phyloP scores from a whole-genome alignment of 2,797 vertebrate species.

The Poeciliopsis presidionis region DNA sequence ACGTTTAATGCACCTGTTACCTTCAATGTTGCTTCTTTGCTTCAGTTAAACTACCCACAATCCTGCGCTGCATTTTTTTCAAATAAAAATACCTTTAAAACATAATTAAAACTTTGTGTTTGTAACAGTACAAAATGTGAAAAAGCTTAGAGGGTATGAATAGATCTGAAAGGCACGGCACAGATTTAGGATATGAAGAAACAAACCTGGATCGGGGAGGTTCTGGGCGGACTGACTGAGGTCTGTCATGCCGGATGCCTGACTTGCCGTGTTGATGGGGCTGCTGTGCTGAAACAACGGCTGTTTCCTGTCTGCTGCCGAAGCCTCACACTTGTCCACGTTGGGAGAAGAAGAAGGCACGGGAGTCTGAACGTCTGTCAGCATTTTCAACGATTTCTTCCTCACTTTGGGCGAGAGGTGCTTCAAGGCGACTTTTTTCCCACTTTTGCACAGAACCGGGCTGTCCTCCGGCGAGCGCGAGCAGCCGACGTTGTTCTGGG shows the following conservation, averaged over 20 bases:
- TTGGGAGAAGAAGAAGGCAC: slow-evolving; percentile 72
- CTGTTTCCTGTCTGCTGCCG: slow-evolving; percentile 75
- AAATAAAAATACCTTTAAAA: neutral
- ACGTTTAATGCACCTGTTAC: neutral
- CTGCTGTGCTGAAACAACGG: slow-evolving; percentile 74
- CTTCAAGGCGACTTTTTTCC: slow-evolving; percentile 73
- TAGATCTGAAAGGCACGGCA: neutral
- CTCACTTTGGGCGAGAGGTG: slow-evolving; percentile 85
- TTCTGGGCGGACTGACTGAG: slow-evolving; percentile 74
- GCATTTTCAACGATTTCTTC: slow-evolving; percentile 81
- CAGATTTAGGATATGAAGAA: neutral
- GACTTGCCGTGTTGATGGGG: slow-evolving; percentile 71
- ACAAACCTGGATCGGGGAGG: slow-evolving; percentile 80
- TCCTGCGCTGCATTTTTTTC: neutral
- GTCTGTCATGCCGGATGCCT: slow-evolving; percentile 69
- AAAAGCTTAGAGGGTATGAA: neutral
- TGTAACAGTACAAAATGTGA: slow-evolving; percentile 2
- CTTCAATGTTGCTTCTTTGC: too few relatives aligned
- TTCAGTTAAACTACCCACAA: too few relatives aligned
- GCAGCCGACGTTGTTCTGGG: slow-evolving; percentile 83
- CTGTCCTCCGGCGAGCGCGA: slow-evolving; percentile 84
- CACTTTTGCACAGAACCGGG: slow-evolving; percentile 60
- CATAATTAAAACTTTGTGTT: neutral
- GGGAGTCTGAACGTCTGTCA: slow-evolving; percentile 75
- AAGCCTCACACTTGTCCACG: slow-evolving; percentile 69